Evolutionary conservation across 2,888 invertebrate species (phyloP).

Genomic region (Harpalus rufipes): DNA sequence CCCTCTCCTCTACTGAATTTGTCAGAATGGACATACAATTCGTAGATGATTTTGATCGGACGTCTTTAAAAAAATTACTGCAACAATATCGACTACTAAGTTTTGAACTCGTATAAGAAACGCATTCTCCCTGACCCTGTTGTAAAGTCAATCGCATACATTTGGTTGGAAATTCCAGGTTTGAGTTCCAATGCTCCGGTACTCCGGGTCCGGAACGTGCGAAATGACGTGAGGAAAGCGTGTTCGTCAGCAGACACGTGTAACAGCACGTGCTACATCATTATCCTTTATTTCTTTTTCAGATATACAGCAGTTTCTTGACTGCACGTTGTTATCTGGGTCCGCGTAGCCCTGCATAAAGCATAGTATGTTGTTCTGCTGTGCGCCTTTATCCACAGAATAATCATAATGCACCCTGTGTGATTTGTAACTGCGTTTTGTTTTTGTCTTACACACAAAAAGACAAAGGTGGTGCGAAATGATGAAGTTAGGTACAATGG

Average conservation of each 20-base stretch:
- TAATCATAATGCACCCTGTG: conserved; percentile 44
- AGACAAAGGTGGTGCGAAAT: too few species aligned
- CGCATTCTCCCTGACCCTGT: background rate
- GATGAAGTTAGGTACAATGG: too few species aligned
- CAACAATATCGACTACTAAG: too few species aligned
- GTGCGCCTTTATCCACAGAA: conserved; percentile 15
- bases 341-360: conserved; percentile 8
- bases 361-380: conserved; percentile 4
- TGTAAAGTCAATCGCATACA: conserved; percentile 33
- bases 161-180: conserved; percentile 15
- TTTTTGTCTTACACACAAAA: background rate
- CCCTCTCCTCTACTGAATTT: too few species aligned
- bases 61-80: too few species aligned
- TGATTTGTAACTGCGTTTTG: conserved; percentile 42
- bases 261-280: conserved; percentile 57
- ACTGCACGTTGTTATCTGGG: conserved; percentile 45
- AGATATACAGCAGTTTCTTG: conserved; percentile 54
- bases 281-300: conserved; percentile 59
- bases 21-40: too few species aligned
- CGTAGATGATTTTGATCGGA: too few species aligned
- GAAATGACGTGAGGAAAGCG: conserved; percentile 53
- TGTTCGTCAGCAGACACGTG: conserved; percentile 60
- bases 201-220: conserved; percentile 24
- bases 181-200: conserved; percentile 15
- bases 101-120: too few species aligned